Conservation (phyloP, 2,888 invertebrate genomes). For the Osedax fenrisi region DNA sequence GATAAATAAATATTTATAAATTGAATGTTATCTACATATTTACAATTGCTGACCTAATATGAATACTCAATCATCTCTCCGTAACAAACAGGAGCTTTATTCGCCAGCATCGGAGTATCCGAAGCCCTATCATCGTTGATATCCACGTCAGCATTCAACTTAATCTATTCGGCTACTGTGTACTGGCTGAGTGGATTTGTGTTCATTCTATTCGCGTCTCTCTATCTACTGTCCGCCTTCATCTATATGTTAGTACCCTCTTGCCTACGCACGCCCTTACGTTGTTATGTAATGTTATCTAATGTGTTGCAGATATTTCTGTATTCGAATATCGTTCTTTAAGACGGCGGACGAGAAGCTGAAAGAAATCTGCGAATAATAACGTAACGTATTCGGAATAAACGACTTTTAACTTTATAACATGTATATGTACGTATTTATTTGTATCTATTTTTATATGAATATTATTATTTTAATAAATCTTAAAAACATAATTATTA, state of each 20-base stretch:
- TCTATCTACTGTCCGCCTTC: neutral
- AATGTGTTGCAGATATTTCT: neutral
- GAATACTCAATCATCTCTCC: no score
- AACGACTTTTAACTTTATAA: no score
- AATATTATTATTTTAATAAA: no score
- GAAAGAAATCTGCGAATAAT: neutral
- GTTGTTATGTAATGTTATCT: no score
- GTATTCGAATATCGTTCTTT: neutral
- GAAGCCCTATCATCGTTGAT: constrained; percentile 1
- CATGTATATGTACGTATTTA: no score
- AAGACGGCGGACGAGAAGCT: neutral
- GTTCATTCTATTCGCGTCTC: neutral
- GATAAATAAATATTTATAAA: no score
- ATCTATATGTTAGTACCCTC: constrained; percentile 3
- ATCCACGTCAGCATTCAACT: neutral
- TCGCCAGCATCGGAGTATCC: constrained; percentile 9
- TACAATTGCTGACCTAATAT: no score
- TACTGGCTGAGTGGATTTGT: constrained; percentile 2
- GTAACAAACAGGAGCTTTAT: constrained; percentile 6
- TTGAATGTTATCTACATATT: no score
- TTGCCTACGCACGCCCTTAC: no score
- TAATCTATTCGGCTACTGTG: constrained; percentile 5
- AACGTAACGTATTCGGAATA: no score
- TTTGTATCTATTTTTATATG: no score
- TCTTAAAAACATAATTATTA: no score